A percentile compares a stretch with the other conserved stretches of the same genome.
Evolutionary conservation across 2,888 invertebrate species (phyloP).

Genomic region (Tinea pellionella): DNA sequence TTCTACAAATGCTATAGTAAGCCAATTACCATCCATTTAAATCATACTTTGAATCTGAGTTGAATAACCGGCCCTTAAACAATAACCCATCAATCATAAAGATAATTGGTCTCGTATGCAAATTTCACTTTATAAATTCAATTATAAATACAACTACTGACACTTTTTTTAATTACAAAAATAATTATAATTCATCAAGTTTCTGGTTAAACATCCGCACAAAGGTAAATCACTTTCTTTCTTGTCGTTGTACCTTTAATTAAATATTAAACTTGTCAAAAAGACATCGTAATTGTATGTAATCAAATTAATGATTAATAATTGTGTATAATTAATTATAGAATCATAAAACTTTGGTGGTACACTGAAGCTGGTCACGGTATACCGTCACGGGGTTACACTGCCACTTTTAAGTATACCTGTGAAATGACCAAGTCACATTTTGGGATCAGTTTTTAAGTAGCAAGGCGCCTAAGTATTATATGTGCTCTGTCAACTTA

Average conservation of each 20-base stretch:
- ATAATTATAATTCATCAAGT: neutral
- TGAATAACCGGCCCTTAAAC: too few species aligned
- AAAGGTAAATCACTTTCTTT: neutral
- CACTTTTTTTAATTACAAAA: neutral
- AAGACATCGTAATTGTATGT: neutral
- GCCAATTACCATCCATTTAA: too few species aligned
- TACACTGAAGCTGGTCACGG: too few species aligned
- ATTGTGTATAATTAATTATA: neutral
- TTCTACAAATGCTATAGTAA: too few species aligned
- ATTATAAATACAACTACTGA: neutral
- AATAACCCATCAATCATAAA: neutral
- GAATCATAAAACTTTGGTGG: too few species aligned
- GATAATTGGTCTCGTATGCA: neutral
- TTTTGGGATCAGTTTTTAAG: too few species aligned
- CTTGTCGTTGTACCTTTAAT: neutral
- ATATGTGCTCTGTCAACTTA: too few species aligned
- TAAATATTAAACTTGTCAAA: neutral
- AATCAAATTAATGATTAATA: neutral
- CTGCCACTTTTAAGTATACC: too few species aligned
- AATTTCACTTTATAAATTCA: neutral
- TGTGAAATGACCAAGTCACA: too few species aligned
- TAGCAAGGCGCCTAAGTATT: too few species aligned
- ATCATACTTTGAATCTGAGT: too few species aligned
- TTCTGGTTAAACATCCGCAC: neutral
- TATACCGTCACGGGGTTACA: too few species aligned